A percentile compares a stretch with the other conserved stretches of the same genome.
phyloP scores from a whole-genome alignment of 2,113 vertebrate genomes.

The Peromyscus californicus region DNA sequence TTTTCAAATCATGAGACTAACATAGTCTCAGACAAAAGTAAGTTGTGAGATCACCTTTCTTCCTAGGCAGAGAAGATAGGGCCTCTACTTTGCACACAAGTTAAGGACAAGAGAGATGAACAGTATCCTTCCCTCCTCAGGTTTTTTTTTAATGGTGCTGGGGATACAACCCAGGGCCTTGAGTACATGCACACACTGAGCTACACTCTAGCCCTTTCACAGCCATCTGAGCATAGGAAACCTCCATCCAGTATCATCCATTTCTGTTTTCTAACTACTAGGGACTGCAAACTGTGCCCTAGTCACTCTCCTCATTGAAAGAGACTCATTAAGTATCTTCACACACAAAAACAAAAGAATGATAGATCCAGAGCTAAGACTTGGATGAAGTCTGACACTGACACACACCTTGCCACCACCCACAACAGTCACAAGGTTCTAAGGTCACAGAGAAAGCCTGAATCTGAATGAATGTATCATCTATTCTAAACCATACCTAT shows the following conservation, averaged over 20 bases:
- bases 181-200: background rate
- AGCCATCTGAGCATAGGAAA: background rate
- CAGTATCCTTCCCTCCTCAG: background rate
- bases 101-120: background rate
- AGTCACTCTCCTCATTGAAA: background rate
- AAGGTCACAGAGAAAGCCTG: background rate
- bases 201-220: background rate
- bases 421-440: background rate
- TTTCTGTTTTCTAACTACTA: background rate
- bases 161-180: background rate
- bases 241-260: background rate
- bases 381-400: background rate
- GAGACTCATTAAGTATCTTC: background rate
- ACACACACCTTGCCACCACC: background rate
- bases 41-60: background rate
- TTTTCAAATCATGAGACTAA: background rate
- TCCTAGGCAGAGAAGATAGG: background rate
- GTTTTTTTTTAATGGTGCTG: background rate
- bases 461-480: background rate
- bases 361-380: background rate
- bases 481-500: background rate
- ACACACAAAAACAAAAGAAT: background rate
- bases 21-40: background rate
- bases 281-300: background rate
- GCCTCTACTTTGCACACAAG: background rate